Percentiles rank a stretch among this genome's conserved stretches.
Evolutionary conservation across 1,140 invertebrate genomes (phyloP).

Genomic region (Eupeodes corollae): DNA sequence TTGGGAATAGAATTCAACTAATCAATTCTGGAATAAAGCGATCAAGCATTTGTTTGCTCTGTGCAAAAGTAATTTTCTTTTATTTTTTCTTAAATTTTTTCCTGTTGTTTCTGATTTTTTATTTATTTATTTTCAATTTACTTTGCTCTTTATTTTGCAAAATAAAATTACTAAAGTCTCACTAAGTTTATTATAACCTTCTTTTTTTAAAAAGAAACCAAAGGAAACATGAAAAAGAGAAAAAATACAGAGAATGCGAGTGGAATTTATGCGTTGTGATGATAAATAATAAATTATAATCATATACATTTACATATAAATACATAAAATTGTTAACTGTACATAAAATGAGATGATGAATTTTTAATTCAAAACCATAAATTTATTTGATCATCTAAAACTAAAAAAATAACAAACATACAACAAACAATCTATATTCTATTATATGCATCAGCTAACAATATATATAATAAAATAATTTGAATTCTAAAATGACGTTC

Average conservation of each 20-base stretch:
- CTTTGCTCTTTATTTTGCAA: slow-evolving; percentile 5
- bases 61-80: slow-evolving; percentile 7
- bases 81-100: slow-evolving; percentile 5
- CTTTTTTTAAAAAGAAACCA: slow-evolving; percentile 6
- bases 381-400: background rate
- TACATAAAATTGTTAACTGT: too few species aligned
- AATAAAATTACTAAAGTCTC: slow-evolving; percentile 29
- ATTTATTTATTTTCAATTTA: slow-evolving; percentile 8
- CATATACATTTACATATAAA: too few species aligned
- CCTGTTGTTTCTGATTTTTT: slow-evolving; percentile 7
- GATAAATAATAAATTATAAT: too few species aligned
- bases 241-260: too few species aligned
- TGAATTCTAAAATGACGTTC: background rate
- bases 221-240: too few species aligned
- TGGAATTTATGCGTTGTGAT: too few species aligned
- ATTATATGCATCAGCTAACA: too few species aligned
- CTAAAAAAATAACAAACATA: background rate
- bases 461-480: too few species aligned
- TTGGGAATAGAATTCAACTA: slow-evolving; percentile 39
- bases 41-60: slow-evolving; percentile 13
- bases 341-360: background rate
- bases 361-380: too few species aligned
- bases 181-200: slow-evolving; percentile 37
- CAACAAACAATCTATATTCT: too few species aligned
- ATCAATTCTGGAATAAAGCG: slow-evolving; percentile 38